Conservation (phyloP, 2,113 vertebrate species). For the Fregata magnificens region DNA sequence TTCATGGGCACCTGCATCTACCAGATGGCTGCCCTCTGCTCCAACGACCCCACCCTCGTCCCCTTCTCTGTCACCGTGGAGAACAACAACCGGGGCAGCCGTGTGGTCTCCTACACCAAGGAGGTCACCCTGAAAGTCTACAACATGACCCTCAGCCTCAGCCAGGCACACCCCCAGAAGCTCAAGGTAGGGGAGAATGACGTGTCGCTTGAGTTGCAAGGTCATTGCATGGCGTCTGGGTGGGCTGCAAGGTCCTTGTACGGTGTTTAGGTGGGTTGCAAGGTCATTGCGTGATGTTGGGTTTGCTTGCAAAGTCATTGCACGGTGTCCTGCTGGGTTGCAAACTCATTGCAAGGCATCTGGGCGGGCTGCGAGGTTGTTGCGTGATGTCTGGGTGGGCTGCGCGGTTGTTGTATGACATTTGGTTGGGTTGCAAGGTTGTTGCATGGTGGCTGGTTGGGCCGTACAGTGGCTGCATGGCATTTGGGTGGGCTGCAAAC, state of each 20-base stretch:
- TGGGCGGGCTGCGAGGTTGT: rapidly evolving
- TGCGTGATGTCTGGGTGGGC: no score
- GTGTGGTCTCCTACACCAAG: slow-evolving; percentile 73
- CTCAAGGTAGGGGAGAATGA: slow-evolving; percentile 23
- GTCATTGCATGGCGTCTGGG: rapidly evolving
- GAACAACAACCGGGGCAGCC: slow-evolving; percentile 76
- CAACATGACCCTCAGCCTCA: slow-evolving; percentile 67
- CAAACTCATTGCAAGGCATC: rapidly evolving
- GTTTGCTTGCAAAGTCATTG: no score
- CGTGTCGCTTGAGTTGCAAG: background rate
- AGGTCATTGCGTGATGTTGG: no score
- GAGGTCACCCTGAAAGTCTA: slow-evolving; percentile 72
- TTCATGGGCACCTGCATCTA: slow-evolving; percentile 84
- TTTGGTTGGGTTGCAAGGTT: no score
- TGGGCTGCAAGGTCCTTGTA: background rate
- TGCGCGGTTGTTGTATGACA: background rate
- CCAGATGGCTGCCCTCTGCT: slow-evolving; percentile 1
- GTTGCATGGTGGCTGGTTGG: no score
- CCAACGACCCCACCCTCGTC: slow-evolving; percentile 25
- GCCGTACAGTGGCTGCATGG: no score
- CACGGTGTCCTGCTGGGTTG: no score
- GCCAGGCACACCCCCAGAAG: slow-evolving; percentile 22
- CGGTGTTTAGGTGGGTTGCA: background rate
- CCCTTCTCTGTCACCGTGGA: slow-evolving; percentile 75
- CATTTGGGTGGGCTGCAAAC: background rate